These are phyloP conservation scores for Notocelia uddmanniana DNA, from an alignment of 2,888 invertebrate species.

Conservation along the genomic window DNA sequence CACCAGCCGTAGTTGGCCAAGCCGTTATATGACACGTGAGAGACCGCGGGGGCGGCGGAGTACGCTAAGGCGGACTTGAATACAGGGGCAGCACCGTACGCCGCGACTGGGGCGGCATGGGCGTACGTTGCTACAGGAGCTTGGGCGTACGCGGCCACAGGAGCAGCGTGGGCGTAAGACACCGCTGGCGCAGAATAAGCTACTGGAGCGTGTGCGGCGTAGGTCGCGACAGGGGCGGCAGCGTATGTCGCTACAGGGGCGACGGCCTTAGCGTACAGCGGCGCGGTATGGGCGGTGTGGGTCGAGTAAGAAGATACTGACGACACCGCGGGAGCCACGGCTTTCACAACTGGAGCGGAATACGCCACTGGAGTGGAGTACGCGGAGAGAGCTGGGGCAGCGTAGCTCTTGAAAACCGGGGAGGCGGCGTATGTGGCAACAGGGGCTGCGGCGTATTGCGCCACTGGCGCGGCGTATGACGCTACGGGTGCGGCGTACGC, in stretches of 20 bases:
- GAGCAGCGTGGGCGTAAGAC: slow-evolving; percentile 53
- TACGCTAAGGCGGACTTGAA: slow-evolving; percentile 43
- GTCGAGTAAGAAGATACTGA: slow-evolving; percentile 56
- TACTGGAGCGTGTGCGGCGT: slow-evolving; percentile 57
- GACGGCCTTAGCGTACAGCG: slow-evolving; percentile 56
- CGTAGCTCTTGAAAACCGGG: slow-evolving; percentile 58
- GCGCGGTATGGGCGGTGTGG: slow-evolving; percentile 55
- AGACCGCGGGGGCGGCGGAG: slow-evolving; percentile 69
- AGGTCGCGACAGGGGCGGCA: slow-evolving; percentile 48
- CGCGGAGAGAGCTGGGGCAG: slow-evolving; percentile 60
- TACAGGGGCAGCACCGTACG: slow-evolving; percentile 62
- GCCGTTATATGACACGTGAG: slow-evolving; percentile 88
- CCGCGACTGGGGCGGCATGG: slow-evolving; percentile 51
- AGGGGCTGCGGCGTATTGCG: slow-evolving; percentile 57
- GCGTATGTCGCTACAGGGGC: slow-evolving; percentile 58
- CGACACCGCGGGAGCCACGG: slow-evolving; percentile 63
- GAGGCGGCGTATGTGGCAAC: slow-evolving; percentile 57
- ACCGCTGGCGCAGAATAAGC: slow-evolving; percentile 48
- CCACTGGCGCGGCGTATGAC: slow-evolving; percentile 49
- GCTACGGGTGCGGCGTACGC: slow-evolving; percentile 53
- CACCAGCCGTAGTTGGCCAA: slow-evolving; percentile 88
- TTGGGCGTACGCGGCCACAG: slow-evolving; percentile 56
- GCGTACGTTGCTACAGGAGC: slow-evolving; percentile 57
- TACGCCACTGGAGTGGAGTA: slow-evolving; percentile 58
- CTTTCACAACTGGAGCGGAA: slow-evolving; percentile 71